phyloP scores from a whole-genome alignment of 2,797 vertebrate species.

The Micropoecilia bifurca region DNA sequence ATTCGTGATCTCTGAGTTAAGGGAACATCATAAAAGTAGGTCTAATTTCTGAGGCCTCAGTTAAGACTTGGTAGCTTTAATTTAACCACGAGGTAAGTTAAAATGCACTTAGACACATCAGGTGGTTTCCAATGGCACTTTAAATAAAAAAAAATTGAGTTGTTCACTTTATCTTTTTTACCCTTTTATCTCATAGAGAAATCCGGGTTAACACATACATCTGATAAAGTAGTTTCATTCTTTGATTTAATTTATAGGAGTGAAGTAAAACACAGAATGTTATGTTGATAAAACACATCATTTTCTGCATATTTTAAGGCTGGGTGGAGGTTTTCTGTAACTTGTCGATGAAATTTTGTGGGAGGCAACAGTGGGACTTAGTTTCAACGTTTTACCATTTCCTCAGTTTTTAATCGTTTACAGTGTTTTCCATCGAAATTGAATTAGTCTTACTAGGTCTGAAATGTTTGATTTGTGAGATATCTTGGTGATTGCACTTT shows the following conservation, averaged over 20 bases:
- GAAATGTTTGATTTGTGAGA: not conserved
- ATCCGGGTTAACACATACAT: constrained; percentile 9
- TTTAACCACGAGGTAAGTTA: not conserved
- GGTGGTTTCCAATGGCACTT: not conserved
- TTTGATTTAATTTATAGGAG: not conserved
- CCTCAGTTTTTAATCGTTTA: constrained; percentile 1
- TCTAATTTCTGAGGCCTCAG: not conserved
- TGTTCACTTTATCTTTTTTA: constrained; percentile 6
- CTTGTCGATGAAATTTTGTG: not conserved
- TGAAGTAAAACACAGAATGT: not conserved
- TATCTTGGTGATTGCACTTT: constrained; percentile 1
- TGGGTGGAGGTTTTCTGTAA: not conserved
- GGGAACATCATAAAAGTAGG: constrained; percentile 10
- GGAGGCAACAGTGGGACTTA: not conserved
- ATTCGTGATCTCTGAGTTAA: constrained; percentile 9
- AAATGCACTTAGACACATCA: not conserved
- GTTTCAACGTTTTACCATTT: not conserved
- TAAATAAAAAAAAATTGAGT: constrained; percentile 18
- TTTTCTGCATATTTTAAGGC: not conserved
- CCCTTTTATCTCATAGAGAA: not conserved
- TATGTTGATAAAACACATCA: not conserved
- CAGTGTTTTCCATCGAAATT: not conserved
- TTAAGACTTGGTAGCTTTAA: constrained; percentile 19
- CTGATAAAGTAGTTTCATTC: not conserved
- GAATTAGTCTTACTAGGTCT: not conserved